These are phyloP conservation scores for Dicerorhinus sumatrensis DNA, from an alignment of 2,113 vertebrate genomes.

Conservation along the genomic window DNA sequence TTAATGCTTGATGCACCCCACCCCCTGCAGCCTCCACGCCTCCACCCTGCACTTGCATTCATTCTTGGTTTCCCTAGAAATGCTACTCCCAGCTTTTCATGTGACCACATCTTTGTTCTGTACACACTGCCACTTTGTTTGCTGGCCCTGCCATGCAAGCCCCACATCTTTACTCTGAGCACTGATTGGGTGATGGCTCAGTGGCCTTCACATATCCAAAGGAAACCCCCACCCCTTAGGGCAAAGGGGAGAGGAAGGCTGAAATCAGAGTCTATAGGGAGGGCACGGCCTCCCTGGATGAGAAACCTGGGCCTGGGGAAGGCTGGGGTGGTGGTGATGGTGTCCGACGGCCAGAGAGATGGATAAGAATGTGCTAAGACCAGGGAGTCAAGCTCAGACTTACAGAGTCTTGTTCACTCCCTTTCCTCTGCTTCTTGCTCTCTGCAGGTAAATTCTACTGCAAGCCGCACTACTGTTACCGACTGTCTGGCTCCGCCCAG, in stretches of 20 bases:
- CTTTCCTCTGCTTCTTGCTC: background rate
- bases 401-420: background rate
- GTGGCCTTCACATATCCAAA: conserved; percentile 80
- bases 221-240: conserved; percentile 46
- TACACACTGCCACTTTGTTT: conserved; percentile 90
- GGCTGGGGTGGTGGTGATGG: background rate
- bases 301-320: background rate
- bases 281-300: conserved; percentile 4
- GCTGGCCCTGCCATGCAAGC: conserved; percentile 79
- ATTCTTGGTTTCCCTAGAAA: conserved; percentile 85
- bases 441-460: conserved; percentile 98
- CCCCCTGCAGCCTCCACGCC: conserved; percentile 15
- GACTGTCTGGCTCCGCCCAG: conserved; percentile 95
- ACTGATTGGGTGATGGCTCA: conserved; percentile 82
- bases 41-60: conserved; percentile 79
- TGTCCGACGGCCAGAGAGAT: background rate
- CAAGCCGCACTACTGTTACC: conserved; percentile 98
- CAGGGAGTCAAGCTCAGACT: background rate
- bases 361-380: background rate
- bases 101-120: conserved; percentile 88
- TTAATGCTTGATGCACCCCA: background rate
- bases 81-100: conserved; percentile 85
- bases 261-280: conserved; percentile 61
- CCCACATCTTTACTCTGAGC: conserved; percentile 77
- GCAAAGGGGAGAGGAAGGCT: conserved; percentile 60